Conservation (phyloP, 1,140 invertebrate genomes). For the Campoletis sonorensis region DNA sequence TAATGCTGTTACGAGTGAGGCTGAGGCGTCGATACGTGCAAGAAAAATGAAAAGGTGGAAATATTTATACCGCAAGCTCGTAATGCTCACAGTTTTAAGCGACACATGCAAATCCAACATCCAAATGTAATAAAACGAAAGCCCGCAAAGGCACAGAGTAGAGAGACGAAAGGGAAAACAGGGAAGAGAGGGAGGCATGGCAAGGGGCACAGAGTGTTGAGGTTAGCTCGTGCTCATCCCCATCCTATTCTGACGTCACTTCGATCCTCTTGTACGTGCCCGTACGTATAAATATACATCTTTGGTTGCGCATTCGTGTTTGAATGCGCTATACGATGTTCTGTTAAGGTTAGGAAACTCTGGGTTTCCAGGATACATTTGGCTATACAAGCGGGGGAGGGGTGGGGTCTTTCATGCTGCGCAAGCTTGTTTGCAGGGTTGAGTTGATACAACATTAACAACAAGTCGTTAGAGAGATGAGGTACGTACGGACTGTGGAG, state of each 20-base stretch:
- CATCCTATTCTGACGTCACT: slow-evolving; percentile 34
- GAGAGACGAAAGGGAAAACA: neutral
- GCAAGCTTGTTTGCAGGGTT: slow-evolving; percentile 64
- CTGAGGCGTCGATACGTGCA: neutral
- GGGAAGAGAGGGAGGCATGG: neutral
- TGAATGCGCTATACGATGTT: neutral
- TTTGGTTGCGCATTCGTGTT: slow-evolving; percentile 11
- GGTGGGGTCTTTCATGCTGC: neutral
- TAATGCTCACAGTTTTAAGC: neutral
- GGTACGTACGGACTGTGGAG: slow-evolving; percentile 52
- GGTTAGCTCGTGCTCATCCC: neutral
- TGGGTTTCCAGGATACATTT: neutral
- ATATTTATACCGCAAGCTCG: neutral
- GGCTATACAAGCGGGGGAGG: neutral
- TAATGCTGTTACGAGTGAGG: neutral
- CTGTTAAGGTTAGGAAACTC: neutral
- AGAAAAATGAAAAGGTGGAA: neutral
- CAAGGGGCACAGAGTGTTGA: neutral
- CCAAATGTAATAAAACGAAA: neutral
- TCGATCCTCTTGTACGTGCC: neutral
- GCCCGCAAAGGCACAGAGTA: neutral
- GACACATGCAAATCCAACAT: neutral
- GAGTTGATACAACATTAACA: slow-evolving; percentile 72
- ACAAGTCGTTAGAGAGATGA: slow-evolving; percentile 71
- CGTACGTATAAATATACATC: neutral